Evolutionary conservation across 2,888 invertebrate genomes (phyloP), one percentile per base, ranked within the genome.

Genomic region (Pomacea canaliculata): DNA sequence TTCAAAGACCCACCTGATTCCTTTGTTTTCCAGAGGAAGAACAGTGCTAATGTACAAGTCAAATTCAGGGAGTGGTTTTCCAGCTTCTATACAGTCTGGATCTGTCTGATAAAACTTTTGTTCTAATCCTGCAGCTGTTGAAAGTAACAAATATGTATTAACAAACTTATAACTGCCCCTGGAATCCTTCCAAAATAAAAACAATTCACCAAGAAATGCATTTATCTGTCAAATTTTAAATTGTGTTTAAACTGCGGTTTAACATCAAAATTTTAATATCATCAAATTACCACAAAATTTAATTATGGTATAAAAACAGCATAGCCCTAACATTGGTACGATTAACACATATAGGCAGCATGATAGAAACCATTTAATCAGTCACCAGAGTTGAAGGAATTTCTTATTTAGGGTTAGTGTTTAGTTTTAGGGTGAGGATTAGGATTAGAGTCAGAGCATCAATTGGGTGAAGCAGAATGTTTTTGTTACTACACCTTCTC

Each of bases 11-110:
- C 76, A 90, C 90, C 88, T 84, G 62, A 90, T 89, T 37, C 90
- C 90, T 82, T 90, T 91, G 80, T 90, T 89, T 82, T 91, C 90
- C 76, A 90, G 81, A 19, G 91, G 90, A 51, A 91, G 82, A 3
- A 90, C 89, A 12, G 90, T 90, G 82, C 93, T 93, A 27, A 93
- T 92, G 89, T 94, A 94, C 87, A 95, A 93, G 89, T 95, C 94
- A 83, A 94, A 92, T 71, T 93, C 92, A 49, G 93, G 93, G n/a
- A 95, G 89, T 56, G 93, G 92, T 84, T 93, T 93, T 3, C 93
- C 94, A 56, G 94, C 94, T 84, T 93, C 92, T 10, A 93, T 83
- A 89, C 95, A 96, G 88, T 94, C 93, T 9, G 92, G 90, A 90
- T 95, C 94, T 70, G 92, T 92, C 70, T 92, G 91, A 79, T 93